Evolutionary conservation across 64 coral and sea anemone species (phyloP).

Genomic region (Orbicella faveolata): DNA sequence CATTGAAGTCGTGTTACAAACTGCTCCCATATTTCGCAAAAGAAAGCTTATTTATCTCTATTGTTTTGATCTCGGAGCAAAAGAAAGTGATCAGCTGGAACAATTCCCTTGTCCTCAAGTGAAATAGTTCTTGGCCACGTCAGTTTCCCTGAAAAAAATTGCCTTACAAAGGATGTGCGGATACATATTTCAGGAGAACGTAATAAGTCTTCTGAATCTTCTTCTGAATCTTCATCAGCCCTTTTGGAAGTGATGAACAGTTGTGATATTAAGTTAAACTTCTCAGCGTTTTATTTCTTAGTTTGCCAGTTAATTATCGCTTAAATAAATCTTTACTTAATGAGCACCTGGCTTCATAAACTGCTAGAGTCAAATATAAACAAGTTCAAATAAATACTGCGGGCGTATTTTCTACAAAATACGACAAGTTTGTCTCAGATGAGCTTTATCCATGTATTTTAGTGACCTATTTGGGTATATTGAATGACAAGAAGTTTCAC

Average conservation of each 20-base stretch:
- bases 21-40: not conserved
- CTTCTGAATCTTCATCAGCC: not conserved
- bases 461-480: no score
- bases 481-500: no score
- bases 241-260: slow-evolving; percentile 30
- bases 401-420: no score
- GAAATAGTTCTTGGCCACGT: slow-evolving; percentile 31
- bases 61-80: not conserved
- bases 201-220: not conserved
- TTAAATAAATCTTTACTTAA: no score
- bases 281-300: slow-evolving; percentile 4
- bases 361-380: no score
- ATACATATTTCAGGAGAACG: not conserved
- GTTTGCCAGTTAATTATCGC: not conserved
- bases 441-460: no score
- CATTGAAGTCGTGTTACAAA: slow-evolving; percentile 3
- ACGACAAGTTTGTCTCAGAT: no score
- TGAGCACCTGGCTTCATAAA: no score
- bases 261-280: slow-evolving; percentile 39
- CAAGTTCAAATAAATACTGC: no score
- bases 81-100: slow-evolving; percentile 35
- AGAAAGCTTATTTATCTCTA: slow-evolving; percentile 23
- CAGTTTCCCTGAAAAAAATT: slow-evolving; percentile 22
- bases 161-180: slow-evolving; percentile 14
- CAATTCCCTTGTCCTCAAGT: slow-evolving; percentile 22